These are phyloP conservation scores for Agrochola macilenta DNA, from an alignment of 2,888 invertebrate genomes.

Conservation along the genomic window DNA sequence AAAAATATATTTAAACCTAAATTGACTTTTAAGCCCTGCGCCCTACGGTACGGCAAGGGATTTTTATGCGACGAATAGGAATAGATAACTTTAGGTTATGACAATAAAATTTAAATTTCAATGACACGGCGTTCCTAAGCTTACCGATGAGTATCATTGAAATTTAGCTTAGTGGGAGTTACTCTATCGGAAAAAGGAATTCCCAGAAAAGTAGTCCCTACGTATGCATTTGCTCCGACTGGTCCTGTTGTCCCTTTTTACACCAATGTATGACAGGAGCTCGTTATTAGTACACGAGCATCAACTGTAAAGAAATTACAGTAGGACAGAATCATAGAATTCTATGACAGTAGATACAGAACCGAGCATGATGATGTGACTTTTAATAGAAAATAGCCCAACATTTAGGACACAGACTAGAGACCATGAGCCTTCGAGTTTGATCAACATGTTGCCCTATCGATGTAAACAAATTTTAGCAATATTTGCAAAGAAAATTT, in stretches of 20 bases:
- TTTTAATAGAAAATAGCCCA: background rate
- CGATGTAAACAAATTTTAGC: background rate
- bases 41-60: too few species aligned
- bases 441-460: background rate
- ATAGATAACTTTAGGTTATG: too few species aligned
- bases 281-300: background rate
- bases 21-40: background rate
- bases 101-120: too few species aligned
- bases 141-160: too few species aligned
- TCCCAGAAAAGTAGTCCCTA: background rate
- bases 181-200: background rate
- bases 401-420: background rate
- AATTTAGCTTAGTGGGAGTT: too few species aligned
- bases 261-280: background rate
- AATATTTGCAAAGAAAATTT: background rate
- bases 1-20: too few species aligned
- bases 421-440: background rate
- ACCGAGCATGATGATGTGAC: background rate
- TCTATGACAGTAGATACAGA: background rate
- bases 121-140: too few species aligned
- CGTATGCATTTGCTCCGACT: background rate
- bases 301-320: background rate
- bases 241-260: background rate
- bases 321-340: background rate
- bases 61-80: too few species aligned